Percentiles rank a stretch among this genome's conserved stretches.
Evolutionary conservation across 2,797 vertebrate species (phyloP).

Genomic region (Mus minutoides): DNA sequence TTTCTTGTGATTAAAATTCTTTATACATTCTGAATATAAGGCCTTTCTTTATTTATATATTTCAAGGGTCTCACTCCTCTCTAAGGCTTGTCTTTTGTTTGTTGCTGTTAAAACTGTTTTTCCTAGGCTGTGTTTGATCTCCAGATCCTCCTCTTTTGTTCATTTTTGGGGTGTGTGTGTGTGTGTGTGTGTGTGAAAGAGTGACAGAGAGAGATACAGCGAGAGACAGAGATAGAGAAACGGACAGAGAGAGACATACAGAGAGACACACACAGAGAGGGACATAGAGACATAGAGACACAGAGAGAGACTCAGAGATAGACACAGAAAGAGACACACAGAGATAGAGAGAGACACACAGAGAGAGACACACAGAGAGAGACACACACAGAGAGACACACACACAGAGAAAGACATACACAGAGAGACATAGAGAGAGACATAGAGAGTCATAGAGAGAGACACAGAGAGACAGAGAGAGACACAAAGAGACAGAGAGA

Average conservation of each 20-base stretch:
- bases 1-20: conserved; percentile 42
- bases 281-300: too few relatives aligned
- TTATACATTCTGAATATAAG: neutral
- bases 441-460: neutral
- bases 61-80: conserved; percentile 17
- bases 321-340: too few relatives aligned
- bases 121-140: neutral
- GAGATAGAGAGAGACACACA: too few relatives aligned
- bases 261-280: too few relatives aligned
- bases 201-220: neutral
- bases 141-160: neutral
- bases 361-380: too few relatives aligned
- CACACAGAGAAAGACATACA: too few relatives aligned
- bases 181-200: neutral
- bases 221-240: too few relatives aligned
- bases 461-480: neutral
- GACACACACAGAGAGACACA: too few relatives aligned
- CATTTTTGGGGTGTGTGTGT: neutral
- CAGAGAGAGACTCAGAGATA: too few relatives aligned
- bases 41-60: neutral
- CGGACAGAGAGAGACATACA: neutral
- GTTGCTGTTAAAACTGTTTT: neutral
- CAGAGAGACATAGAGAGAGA: neutral
- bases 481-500: neutral
- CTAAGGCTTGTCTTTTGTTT: neutral